phyloP scores from a whole-genome alignment of 2,113 vertebrate genomes.

The Crotophaga sulcirostris region DNA sequence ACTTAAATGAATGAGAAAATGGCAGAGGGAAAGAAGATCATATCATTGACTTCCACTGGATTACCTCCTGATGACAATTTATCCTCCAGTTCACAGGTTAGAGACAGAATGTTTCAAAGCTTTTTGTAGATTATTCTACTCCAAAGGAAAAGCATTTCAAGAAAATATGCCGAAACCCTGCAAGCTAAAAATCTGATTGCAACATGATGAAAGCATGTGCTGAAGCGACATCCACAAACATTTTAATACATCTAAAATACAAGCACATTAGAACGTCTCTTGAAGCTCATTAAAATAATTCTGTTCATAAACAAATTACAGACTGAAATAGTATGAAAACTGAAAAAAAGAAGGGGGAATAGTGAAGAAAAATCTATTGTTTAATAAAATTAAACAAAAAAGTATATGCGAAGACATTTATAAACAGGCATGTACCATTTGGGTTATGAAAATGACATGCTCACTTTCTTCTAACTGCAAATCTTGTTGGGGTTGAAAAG shows the following conservation, averaged over 20 bases:
- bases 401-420: background rate
- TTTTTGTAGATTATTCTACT: background rate
- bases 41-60: background rate
- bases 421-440: background rate
- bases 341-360: background rate
- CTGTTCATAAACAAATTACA: background rate
- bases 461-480: background rate
- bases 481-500: background rate
- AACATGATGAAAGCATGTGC: background rate
- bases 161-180: background rate
- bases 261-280: background rate
- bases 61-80: background rate
- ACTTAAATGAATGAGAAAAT: background rate
- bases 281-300: conserved; percentile 5
- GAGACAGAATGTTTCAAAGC: background rate
- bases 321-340: background rate
- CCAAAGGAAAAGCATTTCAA: background rate
- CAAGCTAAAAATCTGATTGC: background rate
- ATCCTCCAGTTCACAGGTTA: background rate
- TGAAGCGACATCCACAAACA: background rate
- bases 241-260: conserved; percentile 1
- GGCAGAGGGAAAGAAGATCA: background rate
- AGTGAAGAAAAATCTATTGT: background rate
- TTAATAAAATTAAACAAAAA: background rate
- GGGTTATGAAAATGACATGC: background rate